Evolutionary conservation across 2,888 invertebrate species (phyloP), one percentile per base, ranked within the genome.

Genomic region (Gasteruption jaculator): DNA sequence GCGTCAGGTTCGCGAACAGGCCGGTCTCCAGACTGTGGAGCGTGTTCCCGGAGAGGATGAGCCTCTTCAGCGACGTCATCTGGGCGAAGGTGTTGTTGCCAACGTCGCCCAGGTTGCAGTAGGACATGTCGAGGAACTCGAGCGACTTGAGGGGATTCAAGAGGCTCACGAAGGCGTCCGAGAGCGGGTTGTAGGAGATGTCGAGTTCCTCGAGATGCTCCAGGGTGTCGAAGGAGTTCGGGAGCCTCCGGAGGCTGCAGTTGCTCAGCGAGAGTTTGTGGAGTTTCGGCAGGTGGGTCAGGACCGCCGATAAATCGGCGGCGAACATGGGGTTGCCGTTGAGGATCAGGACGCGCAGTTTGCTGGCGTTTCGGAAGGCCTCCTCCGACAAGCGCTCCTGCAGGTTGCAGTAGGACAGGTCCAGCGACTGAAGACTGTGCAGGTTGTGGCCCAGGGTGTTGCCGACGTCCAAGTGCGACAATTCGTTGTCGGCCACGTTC

Each of bases 121-220:
- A 83, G 5, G 84, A 83, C 83, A 85, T 84, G 62, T 85, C 83
- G 3, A 85, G 70, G 56, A 81, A 82, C 63, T 82, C 80, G 21
- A 85, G 68, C 10, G 80, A 80, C 44, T 79, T 77, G 1, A 85
- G 65, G 0, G 84, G 84, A 3, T 80, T 79, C 12, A 84, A 65
- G 18, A 84, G 63, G 53, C 76, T 77, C 5, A 81, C 80, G 60
- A 84, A 84, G 0, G 81, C 83, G 55, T 83, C 80, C 30, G 78
- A 77, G 1, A 85, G 68, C 1, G 85, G 84, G 65, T 85, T 85
- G 57, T 80, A 76, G 1, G 84, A 84, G 58, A 85, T 81, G 56
- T 84, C 84, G 25, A 85, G 71, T 58, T 83, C 82, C 53, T 79
- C 75, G 12, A 85, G 74, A 57, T 81, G 76, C 53, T 80, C 78